phyloP scores from a whole-genome alignment of 2,888 invertebrate genomes.

The Lepidonotus clava region DNA sequence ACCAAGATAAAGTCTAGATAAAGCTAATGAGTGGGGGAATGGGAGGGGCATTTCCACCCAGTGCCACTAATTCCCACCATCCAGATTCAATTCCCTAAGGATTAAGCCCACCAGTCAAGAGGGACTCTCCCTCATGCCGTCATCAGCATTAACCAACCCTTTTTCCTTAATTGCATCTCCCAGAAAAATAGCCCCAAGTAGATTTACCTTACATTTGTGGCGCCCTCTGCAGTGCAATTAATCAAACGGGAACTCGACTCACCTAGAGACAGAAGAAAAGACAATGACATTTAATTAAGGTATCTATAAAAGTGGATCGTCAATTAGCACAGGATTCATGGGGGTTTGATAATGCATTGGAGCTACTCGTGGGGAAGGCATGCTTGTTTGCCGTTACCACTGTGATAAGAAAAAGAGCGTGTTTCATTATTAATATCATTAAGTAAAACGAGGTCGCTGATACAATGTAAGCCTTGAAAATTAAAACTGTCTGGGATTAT shows the following conservation, averaged over 20 bases:
- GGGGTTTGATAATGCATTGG: too few relatives aligned
- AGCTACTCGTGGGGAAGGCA: too few relatives aligned
- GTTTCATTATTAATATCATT: too few relatives aligned
- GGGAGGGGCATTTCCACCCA: not conserved
- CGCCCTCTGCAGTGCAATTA: not conserved
- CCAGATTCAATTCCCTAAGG: not conserved
- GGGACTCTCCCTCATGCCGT: not conserved
- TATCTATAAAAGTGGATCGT: too few relatives aligned
- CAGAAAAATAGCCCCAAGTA: not conserved
- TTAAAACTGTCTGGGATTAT: too few relatives aligned
- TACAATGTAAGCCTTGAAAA: too few relatives aligned
- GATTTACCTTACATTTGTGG: not conserved
- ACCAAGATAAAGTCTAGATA: too few relatives aligned
- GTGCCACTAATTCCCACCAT: not conserved
- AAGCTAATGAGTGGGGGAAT: not conserved
- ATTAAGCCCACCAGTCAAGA: constrained; percentile 2
- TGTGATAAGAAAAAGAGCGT: too few relatives aligned
- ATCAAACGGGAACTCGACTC: not conserved
- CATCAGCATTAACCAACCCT: not conserved
- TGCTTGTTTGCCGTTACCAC: too few relatives aligned
- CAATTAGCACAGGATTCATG: too few relatives aligned
- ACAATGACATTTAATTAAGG: too few relatives aligned
- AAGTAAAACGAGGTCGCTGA: too few relatives aligned
- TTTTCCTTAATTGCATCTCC: not conserved
- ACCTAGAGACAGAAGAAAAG: not conserved